phyloP scores from a whole-genome alignment of 2,888 invertebrate genomes.

The Spialia ferax region DNA sequence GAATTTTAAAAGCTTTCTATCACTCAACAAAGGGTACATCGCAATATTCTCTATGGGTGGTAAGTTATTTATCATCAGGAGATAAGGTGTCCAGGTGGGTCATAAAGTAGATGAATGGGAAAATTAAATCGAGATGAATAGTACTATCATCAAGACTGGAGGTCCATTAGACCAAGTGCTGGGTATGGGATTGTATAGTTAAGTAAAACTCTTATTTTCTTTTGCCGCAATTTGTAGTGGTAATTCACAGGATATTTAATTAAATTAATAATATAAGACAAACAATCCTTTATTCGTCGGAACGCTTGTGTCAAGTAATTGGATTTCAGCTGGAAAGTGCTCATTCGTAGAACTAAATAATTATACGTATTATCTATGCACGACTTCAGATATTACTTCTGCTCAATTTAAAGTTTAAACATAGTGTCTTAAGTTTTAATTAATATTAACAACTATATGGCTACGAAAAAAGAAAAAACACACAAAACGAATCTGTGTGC shows the following conservation, averaged over 20 bases:
- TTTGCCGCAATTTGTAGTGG: not conserved
- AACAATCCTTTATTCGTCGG: too few species aligned
- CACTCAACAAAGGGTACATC: slow-evolving; percentile 27
- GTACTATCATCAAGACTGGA: slow-evolving; percentile 29
- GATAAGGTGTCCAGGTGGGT: slow-evolving; percentile 32
- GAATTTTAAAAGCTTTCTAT: slow-evolving; percentile 31
- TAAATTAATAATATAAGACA: too few species aligned
- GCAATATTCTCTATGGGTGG: slow-evolving; percentile 38
- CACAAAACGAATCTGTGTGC: not conserved
- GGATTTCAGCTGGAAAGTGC: too few species aligned
- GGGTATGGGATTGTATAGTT: not conserved
- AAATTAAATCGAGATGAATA: slow-evolving; percentile 38
- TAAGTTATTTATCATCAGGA: slow-evolving; percentile 38
- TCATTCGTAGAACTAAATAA: too few species aligned
- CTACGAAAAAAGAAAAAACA: not conserved
- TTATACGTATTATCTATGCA: too few species aligned
- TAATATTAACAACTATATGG: too few species aligned
- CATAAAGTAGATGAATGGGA: slow-evolving; percentile 39
- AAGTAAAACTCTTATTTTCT: not conserved
- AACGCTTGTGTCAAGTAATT: too few species aligned
- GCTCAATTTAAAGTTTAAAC: too few species aligned
- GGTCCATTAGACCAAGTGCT: slow-evolving; percentile 26
- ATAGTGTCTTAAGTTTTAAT: too few species aligned
- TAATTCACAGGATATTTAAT: too few species aligned
- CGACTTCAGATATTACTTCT: too few species aligned